These are phyloP conservation scores for Delia radicum DNA, from an alignment of 1,140 invertebrate species.

Conservation along the genomic window DNA sequence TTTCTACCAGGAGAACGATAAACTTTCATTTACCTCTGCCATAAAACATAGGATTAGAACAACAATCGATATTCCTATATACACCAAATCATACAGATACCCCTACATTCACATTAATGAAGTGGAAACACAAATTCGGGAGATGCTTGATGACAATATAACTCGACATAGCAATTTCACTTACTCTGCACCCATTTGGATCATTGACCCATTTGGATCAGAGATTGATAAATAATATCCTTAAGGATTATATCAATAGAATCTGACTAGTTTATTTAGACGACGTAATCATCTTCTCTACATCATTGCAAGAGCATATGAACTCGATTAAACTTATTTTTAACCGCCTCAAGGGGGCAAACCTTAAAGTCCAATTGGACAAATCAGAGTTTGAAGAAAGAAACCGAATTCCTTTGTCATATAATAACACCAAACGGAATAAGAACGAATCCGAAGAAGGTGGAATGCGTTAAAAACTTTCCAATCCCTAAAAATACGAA, in stretches of 20 bases:
- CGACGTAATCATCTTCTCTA: background rate
- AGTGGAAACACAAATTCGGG: constrained; percentile 8
- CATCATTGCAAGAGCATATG: background rate
- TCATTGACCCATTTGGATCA: background rate
- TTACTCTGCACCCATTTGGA: constrained; percentile 9
- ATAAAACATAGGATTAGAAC: constrained; percentile 11
- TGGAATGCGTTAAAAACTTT: background rate
- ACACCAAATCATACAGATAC: constrained; percentile 14
- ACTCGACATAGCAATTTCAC: background rate
- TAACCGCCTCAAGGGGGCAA: background rate
- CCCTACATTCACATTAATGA: constrained; percentile 11
- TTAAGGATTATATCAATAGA: too few relatives aligned
- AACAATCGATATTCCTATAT: background rate
- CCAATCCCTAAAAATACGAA: background rate
- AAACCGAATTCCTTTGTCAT: background rate
- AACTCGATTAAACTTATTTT: background rate
- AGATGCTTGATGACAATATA: constrained; percentile 23
- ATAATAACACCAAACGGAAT: background rate
- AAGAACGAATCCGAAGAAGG: background rate
- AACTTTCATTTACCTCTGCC: background rate
- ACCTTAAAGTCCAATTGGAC: background rate
- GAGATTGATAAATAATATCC: background rate
- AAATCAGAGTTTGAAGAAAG: background rate
- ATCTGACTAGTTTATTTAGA: background rate
- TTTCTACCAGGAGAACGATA: background rate